Percentiles rank a stretch among this genome's conserved stretches.
Evolutionary conservation across 2,888 invertebrate genomes (phyloP).

Genomic region (Drosophila stalkeri): DNA sequence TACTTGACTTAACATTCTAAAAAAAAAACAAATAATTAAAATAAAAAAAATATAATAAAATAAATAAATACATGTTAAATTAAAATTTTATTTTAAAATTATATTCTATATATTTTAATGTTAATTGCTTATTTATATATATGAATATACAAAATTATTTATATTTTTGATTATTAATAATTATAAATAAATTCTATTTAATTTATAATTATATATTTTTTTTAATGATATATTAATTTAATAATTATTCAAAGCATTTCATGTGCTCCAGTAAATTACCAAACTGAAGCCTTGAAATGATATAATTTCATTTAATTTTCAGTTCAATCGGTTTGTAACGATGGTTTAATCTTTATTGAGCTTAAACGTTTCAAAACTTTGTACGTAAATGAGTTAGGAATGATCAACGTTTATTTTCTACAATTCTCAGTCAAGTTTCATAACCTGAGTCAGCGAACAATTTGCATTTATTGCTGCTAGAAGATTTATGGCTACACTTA

Average conservation of each 20-base stretch:
- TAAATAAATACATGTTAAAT: no score
- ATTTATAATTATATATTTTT: neutral
- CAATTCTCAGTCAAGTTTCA: neutral
- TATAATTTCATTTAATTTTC: neutral
- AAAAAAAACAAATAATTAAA: neutral
- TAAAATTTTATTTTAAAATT: no score
- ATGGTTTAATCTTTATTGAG: no score
- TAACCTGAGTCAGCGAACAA: constrained; percentile 21
- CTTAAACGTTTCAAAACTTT: no score
- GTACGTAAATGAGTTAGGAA: neutral
- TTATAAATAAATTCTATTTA: neutral
- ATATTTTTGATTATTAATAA: no score
- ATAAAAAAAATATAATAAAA: neutral
- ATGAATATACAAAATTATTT: no score
- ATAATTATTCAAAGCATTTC: neutral
- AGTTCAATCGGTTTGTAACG: no score
- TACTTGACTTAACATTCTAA: neutral
- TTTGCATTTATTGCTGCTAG: constrained; percentile 6
- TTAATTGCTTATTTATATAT: no score
- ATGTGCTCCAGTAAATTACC: neutral
- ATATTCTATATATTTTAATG: no score
- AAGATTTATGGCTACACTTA: constrained; percentile 42
- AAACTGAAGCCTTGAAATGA: neutral
- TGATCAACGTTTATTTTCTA: neutral
- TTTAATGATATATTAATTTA: neutral